phyloP scores from a whole-genome alignment of 2,888 invertebrate species.

The Cynaeus angustus region DNA sequence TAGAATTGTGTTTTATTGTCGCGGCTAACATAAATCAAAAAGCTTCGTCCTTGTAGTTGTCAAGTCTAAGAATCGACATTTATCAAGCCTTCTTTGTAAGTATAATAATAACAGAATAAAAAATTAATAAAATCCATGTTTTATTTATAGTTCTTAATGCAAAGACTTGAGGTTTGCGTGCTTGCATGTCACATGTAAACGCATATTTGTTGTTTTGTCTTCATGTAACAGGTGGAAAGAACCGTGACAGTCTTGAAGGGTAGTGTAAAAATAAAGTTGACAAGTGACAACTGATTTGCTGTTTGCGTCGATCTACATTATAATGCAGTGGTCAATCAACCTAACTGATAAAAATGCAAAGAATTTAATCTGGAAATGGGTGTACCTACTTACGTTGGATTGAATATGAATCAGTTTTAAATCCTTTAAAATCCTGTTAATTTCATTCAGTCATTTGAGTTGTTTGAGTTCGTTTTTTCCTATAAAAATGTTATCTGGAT shows the following conservation, averaged over 20 bases:
- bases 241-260: background rate
- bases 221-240: constrained; percentile 40
- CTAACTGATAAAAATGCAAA: background rate
- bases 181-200: constrained; percentile 34
- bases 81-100: constrained; percentile 4
- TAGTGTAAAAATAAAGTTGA: too few species aligned
- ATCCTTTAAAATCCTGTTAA: too few species aligned
- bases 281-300: too few species aligned
- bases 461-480: too few species aligned
- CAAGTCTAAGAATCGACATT: background rate
- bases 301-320: background rate
- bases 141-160: constrained; percentile 28
- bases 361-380: too few species aligned
- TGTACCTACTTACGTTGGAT: too few species aligned
- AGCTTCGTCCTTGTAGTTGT: background rate
- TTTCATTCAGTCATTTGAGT: too few species aligned
- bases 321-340: background rate
- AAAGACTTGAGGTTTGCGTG: constrained; percentile 23
- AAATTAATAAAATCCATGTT: constrained; percentile 26
- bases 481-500: too few species aligned
- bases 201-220: constrained; percentile 34
- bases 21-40: background rate
- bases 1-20: too few species aligned
- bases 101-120: constrained; percentile 16
- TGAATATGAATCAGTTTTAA: too few species aligned